Conservation (phyloP, 2,888 invertebrate genomes). For the Neoscelio sp. region DNA sequence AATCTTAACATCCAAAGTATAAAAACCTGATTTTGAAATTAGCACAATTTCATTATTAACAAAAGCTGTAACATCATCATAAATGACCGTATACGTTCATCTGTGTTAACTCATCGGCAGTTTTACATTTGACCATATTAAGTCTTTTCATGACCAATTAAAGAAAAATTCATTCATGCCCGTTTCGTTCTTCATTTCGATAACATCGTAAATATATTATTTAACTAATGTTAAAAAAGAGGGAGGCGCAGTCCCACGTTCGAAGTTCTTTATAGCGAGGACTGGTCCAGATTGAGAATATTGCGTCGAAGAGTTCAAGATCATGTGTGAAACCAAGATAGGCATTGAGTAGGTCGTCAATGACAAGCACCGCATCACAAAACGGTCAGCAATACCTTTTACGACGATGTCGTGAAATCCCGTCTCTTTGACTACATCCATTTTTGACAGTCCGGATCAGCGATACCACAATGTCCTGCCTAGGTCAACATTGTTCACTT, state of each 20-base stretch:
- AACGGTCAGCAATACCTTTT: constrained; percentile 40
- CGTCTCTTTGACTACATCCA: constrained; percentile 14
- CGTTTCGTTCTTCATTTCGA: background rate
- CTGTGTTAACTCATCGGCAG: too few relatives aligned
- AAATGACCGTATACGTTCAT: too few relatives aligned
- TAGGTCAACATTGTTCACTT: too few relatives aligned
- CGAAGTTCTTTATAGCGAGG: background rate
- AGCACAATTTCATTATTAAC: too few relatives aligned
- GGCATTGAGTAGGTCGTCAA: constrained; percentile 45
- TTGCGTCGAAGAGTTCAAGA: constrained; percentile 38
- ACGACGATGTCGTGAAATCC: constrained; percentile 12
- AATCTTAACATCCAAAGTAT: too few relatives aligned
- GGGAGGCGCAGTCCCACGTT: background rate
- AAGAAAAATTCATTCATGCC: too few relatives aligned
- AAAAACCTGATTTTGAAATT: too few relatives aligned
- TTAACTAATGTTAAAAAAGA: background rate
- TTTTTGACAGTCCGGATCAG: constrained; percentile 12
- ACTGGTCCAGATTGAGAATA: background rate
- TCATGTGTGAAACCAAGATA: constrained; percentile 30
- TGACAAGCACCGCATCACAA: constrained; percentile 24
- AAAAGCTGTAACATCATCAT: too few relatives aligned
- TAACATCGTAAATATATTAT: background rate
- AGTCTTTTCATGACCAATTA: too few relatives aligned
- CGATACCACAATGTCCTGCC: background rate
- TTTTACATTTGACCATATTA: too few relatives aligned